Conservation (phyloP, 1,140 invertebrate genomes). For the Trichogramma pretiosum region DNA sequence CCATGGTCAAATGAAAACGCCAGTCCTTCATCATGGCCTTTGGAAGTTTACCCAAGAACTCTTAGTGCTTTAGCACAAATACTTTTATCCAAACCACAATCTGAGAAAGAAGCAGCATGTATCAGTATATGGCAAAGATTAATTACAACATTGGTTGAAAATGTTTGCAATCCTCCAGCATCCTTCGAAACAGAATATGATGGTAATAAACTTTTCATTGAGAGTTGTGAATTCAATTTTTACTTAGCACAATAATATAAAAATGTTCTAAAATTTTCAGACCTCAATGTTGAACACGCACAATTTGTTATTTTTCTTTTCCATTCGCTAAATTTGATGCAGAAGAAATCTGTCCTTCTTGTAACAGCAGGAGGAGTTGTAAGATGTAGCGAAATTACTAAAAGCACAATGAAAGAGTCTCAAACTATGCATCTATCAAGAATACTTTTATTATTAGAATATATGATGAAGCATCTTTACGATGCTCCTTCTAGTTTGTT, state of each 20-base stretch:
- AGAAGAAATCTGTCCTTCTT: slow-evolving; percentile 89
- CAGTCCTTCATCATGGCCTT: slow-evolving; percentile 59
- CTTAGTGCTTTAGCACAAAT: slow-evolving; percentile 74
- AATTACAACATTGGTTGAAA: slow-evolving; percentile 76
- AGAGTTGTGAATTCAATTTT: background rate
- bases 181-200: slow-evolving; percentile 56
- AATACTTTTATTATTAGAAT: slow-evolving; percentile 83
- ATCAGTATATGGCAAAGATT: slow-evolving; percentile 85
- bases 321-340: slow-evolving; percentile 88
- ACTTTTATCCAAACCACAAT: slow-evolving; percentile 68
- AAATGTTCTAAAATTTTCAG: slow-evolving; percentile 39
- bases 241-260: slow-evolving; percentile 1
- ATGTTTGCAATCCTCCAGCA: slow-evolving; percentile 54
- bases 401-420: slow-evolving; percentile 52
- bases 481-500: slow-evolving; percentile 70
- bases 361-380: slow-evolving; percentile 62
- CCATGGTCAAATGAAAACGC: slow-evolving; percentile 54
- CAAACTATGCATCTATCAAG: slow-evolving; percentile 76
- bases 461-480: slow-evolving; percentile 90
- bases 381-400: slow-evolving; percentile 57
- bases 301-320: slow-evolving; percentile 89
- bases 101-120: slow-evolving; percentile 79
- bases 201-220: slow-evolving; percentile 40
- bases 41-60: slow-evolving; percentile 78
- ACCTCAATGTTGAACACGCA: slow-evolving; percentile 92